Evolutionary conservation across 1,140 invertebrate species (phyloP).

Genomic region (Agrypnia vestita): DNA sequence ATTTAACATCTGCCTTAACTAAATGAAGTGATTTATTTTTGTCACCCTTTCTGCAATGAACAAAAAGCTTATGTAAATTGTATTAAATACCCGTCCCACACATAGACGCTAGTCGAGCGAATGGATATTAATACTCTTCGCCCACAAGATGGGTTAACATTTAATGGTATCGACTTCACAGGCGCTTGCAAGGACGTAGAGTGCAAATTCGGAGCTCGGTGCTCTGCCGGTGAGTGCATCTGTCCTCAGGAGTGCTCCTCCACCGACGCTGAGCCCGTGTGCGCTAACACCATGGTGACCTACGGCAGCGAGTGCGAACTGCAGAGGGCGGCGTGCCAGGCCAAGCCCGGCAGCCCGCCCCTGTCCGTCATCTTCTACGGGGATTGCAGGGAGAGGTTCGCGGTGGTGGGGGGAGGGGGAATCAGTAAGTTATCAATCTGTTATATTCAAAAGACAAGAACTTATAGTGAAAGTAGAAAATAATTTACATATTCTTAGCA

Average conservation of each 20-base stretch:
- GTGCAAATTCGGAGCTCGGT: constrained; percentile 86
- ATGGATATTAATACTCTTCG: too few species aligned
- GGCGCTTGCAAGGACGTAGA: constrained; percentile 85
- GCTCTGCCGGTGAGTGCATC: constrained; percentile 87
- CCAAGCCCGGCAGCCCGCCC: constrained; percentile 65
- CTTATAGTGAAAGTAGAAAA: too few species aligned
- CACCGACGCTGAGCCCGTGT: constrained; percentile 81
- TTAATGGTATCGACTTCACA: constrained; percentile 64
- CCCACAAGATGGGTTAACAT: not conserved
- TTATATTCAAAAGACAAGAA: too few species aligned
- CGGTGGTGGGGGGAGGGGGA: constrained; percentile 70
- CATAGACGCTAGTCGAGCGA: too few species aligned
- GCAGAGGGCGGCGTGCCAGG: constrained; percentile 80
- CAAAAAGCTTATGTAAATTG: too few species aligned
- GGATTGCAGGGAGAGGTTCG: constrained; percentile 82
- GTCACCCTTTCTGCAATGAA: too few species aligned
- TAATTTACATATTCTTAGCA: not conserved
- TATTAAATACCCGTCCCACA: too few species aligned
- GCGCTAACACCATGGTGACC: constrained; percentile 85
- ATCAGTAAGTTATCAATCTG: constrained; percentile 59
- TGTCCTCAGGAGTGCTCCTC: constrained; percentile 85
- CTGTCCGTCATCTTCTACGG: constrained; percentile 84
- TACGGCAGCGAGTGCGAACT: constrained; percentile 90
- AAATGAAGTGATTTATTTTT: too few species aligned
- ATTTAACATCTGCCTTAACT: too few species aligned